Evolutionary conservation across 2,888 invertebrate species (phyloP), one percentile per base, ranked within the genome.

Genomic region (Metopia argyrocephala): DNA sequence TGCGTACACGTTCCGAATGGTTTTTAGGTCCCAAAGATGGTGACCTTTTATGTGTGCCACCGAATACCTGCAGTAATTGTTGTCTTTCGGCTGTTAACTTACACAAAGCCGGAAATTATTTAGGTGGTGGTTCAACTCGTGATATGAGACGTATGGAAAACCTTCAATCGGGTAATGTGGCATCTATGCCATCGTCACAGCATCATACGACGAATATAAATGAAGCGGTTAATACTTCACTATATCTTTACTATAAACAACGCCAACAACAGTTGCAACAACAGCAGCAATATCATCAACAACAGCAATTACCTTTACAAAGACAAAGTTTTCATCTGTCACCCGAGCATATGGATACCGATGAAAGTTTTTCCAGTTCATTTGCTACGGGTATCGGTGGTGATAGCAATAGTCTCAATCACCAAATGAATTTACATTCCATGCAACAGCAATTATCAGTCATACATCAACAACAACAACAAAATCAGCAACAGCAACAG

Each of bases 1-100:
- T 99, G 97, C 94, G 96, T 90, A 97, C 98, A 85, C 94, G 98
- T 86, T 98, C 98, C 79, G 98, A 98, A 92, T 99, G 98, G 98
- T 98, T 98, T 92, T 93, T 97, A 91, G 89, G 89, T 82, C 89
- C 89, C 61, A 85, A 88, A 74, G 90, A 89, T 78, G 78, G 78
- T 76, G 83, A 80, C 75, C 87, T 87, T 76, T 86, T 88, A 84
- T 83, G 86, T 84, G 84, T 88, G 84, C 84, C 87, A 85, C 85
- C 85, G 82, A 87, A 87, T 54, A 86, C 89, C 56, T 89, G 90
- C 84, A 87, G 89, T 85, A 87, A 87, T 83, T 89, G 89, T 82
- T 89, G 88, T 82, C 70, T 89, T 75, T 59, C 82, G 52, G 70
- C 79, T 74, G 71, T 65, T 64, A 25, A 79, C 70, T 45, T 69